Evolutionary conservation across 2,113 vertebrate genomes (phyloP).

Genomic region (Centrocercus urophasianus): DNA sequence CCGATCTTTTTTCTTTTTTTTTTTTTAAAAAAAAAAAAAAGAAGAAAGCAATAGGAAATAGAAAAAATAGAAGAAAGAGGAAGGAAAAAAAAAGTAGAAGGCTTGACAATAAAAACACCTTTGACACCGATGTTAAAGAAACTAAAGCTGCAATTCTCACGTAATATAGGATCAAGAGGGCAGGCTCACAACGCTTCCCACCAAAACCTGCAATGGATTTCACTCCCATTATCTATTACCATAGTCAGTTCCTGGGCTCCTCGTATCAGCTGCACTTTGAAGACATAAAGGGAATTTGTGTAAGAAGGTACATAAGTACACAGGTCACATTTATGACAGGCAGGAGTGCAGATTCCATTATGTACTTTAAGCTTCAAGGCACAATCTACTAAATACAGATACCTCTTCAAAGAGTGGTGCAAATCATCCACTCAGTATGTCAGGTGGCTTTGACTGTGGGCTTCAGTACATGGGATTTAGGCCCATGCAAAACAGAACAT

Average conservation of each 20-base stretch:
- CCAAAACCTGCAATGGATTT: neutral
- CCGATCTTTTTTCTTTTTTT: neutral
- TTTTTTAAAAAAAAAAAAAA: too few species aligned
- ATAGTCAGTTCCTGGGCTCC: neutral
- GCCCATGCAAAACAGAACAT: neutral
- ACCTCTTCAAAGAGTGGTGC: neutral
- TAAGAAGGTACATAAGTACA: neutral
- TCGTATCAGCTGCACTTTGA: neutral
- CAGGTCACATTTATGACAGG: neutral
- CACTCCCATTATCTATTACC: neutral
- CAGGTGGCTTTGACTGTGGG: neutral
- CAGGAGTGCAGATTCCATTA: neutral
- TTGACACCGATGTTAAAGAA: neutral
- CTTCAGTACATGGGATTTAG: neutral
- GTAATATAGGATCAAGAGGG: neutral
- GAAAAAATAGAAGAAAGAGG: neutral
- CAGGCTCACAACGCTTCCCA: neutral
- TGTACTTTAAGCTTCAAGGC: neutral
- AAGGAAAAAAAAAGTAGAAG: neutral
- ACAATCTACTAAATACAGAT: neutral
- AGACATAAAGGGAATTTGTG: neutral
- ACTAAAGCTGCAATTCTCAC: slow-evolving; percentile 5
- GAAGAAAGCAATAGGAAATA: too few species aligned
- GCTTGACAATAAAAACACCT: neutral
- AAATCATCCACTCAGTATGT: neutral